phyloP scores from a whole-genome alignment of 2,113 vertebrate species.

The Ia io region DNA sequence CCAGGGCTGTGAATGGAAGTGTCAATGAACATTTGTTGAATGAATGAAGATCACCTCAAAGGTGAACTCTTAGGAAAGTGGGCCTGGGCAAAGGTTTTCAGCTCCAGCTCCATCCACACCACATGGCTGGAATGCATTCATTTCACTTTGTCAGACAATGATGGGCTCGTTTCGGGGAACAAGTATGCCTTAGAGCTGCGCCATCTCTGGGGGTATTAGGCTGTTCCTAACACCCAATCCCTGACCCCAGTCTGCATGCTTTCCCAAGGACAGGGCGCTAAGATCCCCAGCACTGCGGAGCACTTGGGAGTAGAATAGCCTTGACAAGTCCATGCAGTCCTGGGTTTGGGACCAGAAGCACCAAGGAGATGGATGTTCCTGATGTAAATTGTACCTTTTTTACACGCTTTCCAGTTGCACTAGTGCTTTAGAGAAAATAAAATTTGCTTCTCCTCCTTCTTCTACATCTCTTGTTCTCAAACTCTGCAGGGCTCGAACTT shows the following conservation, averaged over 20 bases:
- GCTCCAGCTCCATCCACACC: not conserved
- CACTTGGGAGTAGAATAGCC: not conserved
- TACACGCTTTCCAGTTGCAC: not conserved
- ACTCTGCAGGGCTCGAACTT: not conserved
- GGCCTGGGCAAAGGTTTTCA: not conserved
- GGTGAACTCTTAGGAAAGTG: not conserved
- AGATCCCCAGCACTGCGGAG: not conserved
- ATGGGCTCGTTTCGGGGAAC: not conserved
- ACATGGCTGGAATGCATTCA: not conserved
- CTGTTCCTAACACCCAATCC: not conserved
- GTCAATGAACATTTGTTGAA: not conserved
- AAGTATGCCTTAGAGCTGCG: not conserved
- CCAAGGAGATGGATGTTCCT: not conserved
- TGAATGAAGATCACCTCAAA: not conserved
- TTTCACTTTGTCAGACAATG: not conserved
- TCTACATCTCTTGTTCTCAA: not conserved
- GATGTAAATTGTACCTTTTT: not conserved
- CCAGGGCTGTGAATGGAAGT: not conserved
- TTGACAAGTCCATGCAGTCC: not conserved
- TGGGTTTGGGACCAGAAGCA: not conserved
- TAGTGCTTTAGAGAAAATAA: not conserved
- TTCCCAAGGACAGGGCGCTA: not conserved
- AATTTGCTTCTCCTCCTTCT: not conserved
- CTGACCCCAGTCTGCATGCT: not conserved
- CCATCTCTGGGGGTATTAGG: not conserved